Base-by-base conservation (phyloP, 2,797 vertebrate genomes). In the Lophius americanus region DNA sequence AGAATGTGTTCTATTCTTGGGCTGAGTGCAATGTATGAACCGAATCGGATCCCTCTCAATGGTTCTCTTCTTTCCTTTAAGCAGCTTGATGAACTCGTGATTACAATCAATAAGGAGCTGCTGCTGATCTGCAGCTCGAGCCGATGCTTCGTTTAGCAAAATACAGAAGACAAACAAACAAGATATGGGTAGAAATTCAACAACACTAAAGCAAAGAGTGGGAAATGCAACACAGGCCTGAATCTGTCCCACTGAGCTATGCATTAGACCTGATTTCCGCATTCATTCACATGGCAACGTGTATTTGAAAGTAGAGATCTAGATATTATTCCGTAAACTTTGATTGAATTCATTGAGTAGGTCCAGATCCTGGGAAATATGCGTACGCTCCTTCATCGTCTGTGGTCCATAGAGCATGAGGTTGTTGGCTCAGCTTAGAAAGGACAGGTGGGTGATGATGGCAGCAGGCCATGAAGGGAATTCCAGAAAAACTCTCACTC, bases 21-120 rank as follows among this genome's bases (percentile, higher is more conserved):
- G 89, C 82, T 78, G 88, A 85, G 88, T 92, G 91, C 89, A 92
- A 91, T 91, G 80, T 82, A 72, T 78, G 70, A 84, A 82, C 68
- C 79, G 74, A 85, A 79, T 80, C 78, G 81, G 82, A 80, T 77
- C 71, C 52, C 75, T 50, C 47, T 72, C 76, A 36, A 60, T 69
- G 76, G 85, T 87, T 83, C 79, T 77, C 79, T 76, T 78, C 42
- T 74, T 75, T 72, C 57, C 44, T 37, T 86, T 79, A 61, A 61
- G 64, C 73, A 72, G 60, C 68, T 79, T 76, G 70, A 82, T 78
- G 73, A 77, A 76, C 66, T 38, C 32, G 52, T 60, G 36, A 61
- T 48, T 8, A 63, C 80, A 73, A 78, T 85, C 78, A 83, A 64
- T 74, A 76, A 68, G 41, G 48, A 57, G 35, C 58, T 70, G 54